phyloP scores from a whole-genome alignment of 2,797 vertebrate species.

The Tokudaia tokunoshimensis region DNA sequence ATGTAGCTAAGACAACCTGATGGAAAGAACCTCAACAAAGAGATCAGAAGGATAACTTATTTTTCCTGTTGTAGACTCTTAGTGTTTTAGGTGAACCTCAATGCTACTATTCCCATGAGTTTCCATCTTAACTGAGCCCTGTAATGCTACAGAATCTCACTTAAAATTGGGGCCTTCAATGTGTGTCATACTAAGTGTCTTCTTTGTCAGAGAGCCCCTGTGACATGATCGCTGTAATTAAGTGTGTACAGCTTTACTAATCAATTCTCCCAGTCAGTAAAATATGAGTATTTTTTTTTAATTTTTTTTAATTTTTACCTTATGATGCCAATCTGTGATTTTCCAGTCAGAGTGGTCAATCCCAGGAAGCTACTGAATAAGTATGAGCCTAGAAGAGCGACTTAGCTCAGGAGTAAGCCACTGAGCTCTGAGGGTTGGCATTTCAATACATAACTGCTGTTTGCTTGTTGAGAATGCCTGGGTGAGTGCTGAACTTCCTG shows the following conservation, averaged over 20 bases:
- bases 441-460: slow-evolving; percentile 16
- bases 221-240: slow-evolving; percentile 81
- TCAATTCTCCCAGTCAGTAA: slow-evolving; percentile 70
- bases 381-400: neutral
- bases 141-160: neutral
- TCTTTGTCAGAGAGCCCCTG: slow-evolving; percentile 81
- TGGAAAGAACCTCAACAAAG: neutral
- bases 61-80: neutral
- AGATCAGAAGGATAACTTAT: neutral
- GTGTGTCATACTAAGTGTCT: slow-evolving; percentile 80
- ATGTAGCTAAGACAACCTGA: neutral
- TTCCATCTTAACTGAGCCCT: neutral
- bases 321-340: slow-evolving; percentile 57
- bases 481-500: neutral
- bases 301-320: neutral
- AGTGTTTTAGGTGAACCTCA: neutral
- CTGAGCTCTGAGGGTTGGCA: neutral
- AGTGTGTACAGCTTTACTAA: slow-evolving; percentile 76
- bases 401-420: slow-evolving; percentile 28
- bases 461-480: neutral
- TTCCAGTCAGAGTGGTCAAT: slow-evolving; percentile 9
- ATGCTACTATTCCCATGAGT: neutral
- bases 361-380: neutral
- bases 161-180: slow-evolving; percentile 50
- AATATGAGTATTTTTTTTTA: slow-evolving; percentile 7